These are phyloP conservation scores for Drosophila anceps DNA, from an alignment of 2,888 invertebrate genomes.

Conservation along the genomic window DNA sequence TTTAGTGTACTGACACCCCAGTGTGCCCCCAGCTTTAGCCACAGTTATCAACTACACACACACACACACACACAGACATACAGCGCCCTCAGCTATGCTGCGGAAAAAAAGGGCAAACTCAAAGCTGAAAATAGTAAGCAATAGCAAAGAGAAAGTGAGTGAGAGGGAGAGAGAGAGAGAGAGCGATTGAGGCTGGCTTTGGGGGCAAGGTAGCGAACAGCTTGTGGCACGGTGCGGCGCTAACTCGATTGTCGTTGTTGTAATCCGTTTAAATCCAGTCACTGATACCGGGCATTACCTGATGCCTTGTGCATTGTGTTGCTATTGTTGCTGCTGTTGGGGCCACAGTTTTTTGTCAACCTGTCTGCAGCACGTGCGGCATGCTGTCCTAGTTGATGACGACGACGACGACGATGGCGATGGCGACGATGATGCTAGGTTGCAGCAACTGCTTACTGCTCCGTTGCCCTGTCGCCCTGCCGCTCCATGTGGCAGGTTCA, in stretches of 20 bases:
- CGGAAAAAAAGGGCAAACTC: constrained; percentile 28
- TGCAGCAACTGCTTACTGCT: constrained; percentile 8
- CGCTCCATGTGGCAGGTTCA: constrained; percentile 75
- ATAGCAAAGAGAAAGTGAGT: not conserved
- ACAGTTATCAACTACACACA: constrained; percentile 58
- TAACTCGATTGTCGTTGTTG: constrained; percentile 80
- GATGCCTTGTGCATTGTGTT: constrained; percentile 42
- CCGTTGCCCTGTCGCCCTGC: constrained; percentile 28
- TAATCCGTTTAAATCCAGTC: constrained; percentile 81
- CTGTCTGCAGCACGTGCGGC: constrained; percentile 81
- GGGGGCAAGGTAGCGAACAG: constrained; percentile 7
- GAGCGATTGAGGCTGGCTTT: not conserved
- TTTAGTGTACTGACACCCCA: constrained; percentile 52
- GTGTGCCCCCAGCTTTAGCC: constrained; percentile 33
- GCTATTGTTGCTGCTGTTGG: constrained; percentile 31
- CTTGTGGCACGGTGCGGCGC: constrained; percentile 57
- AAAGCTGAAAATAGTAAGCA: constrained; percentile 36
- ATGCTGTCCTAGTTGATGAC: constrained; percentile 48
- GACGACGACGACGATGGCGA: constrained; percentile 38
- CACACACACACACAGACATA: constrained; percentile 16
- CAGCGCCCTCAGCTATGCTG: constrained; percentile 29
- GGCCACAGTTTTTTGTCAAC: constrained; percentile 80
- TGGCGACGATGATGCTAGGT: constrained; percentile 19
- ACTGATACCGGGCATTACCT: constrained; percentile 79
- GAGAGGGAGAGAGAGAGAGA: not conserved